Evolutionary conservation across 2,888 invertebrate genomes (phyloP).

Genomic region (Pocota personata): DNA sequence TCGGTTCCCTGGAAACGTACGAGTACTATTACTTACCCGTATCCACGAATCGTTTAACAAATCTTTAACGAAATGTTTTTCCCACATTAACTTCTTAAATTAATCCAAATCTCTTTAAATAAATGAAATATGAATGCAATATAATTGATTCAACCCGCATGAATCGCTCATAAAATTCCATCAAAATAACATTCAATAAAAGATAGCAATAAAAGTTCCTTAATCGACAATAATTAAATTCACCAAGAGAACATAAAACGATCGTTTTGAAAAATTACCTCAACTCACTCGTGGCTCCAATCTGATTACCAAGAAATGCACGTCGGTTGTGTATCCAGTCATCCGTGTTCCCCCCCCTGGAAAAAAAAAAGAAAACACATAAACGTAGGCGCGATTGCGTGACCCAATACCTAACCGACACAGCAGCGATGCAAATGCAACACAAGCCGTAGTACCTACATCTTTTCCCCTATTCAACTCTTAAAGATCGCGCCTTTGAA

Average conservation of each 20-base stretch:
- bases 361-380: background rate
- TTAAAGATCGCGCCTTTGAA: conserved; percentile 20
- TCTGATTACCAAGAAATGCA: background rate
- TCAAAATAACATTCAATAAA: conserved; percentile 25
- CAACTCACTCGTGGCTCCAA: background rate
- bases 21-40: no score
- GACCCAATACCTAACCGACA: conserved; percentile 9
- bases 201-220: background rate
- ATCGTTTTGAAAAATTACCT: conserved; percentile 32
- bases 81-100: no score
- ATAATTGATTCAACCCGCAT: no score
- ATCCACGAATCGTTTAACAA: no score
- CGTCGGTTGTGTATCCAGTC: background rate
- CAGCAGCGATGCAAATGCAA: conserved; percentile 21
- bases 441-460: no score
- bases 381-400: conserved; percentile 48
- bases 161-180: background rate
- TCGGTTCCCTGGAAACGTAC: no score
- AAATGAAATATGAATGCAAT: no score
- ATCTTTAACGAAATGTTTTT: no score
- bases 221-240: conserved; percentile 1
- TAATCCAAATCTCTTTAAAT: no score
- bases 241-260: conserved; percentile 5
- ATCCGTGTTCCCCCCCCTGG: background rate
- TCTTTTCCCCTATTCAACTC: background rate